Evolutionary conservation across 2,888 invertebrate genomes (phyloP).

Genomic region (Eudemis profundana): DNA sequence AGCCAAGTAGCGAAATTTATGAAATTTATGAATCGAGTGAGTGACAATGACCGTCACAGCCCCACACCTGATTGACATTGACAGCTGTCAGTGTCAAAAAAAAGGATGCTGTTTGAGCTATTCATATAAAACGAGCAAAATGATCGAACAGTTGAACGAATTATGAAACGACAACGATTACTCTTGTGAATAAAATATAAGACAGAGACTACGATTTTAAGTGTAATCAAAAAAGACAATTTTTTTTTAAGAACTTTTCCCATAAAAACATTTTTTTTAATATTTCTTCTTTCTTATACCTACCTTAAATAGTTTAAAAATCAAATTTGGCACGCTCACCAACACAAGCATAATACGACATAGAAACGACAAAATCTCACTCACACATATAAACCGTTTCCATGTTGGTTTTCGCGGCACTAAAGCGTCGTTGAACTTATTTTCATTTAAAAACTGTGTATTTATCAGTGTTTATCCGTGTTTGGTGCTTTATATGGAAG

Average conservation of each 20-base stretch:
- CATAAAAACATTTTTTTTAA: too few relatives aligned
- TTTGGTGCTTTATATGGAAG: slow-evolving; percentile 53
- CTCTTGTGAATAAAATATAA: too few relatives aligned
- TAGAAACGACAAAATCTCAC: slow-evolving; percentile 50
- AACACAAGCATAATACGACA: slow-evolving; percentile 37
- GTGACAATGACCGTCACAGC: slow-evolving; percentile 16
- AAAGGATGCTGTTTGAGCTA: slow-evolving; percentile 8
- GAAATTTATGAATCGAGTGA: not conserved
- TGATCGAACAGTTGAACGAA: too few relatives aligned
- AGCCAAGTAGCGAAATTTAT: not conserved
- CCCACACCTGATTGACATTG: not conserved
- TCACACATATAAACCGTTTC: slow-evolving; percentile 53
- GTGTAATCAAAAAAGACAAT: too few relatives aligned
- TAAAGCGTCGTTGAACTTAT: slow-evolving; percentile 67
- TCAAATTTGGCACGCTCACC: slow-evolving; percentile 40
- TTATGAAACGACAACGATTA: too few relatives aligned
- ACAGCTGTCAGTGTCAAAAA: slow-evolving; percentile 21
- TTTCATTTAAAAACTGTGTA: slow-evolving; percentile 61
- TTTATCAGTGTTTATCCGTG: slow-evolving; percentile 50
- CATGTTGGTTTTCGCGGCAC: slow-evolving; percentile 77
- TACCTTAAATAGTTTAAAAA: slow-evolving; percentile 29
- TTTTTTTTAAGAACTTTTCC: too few relatives aligned
- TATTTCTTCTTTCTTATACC: not conserved
- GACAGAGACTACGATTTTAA: too few relatives aligned
- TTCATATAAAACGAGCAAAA: not conserved